Conservation (phyloP, 92 coral and sea anemone genomes). For the Micromussa lordhowensis region DNA sequence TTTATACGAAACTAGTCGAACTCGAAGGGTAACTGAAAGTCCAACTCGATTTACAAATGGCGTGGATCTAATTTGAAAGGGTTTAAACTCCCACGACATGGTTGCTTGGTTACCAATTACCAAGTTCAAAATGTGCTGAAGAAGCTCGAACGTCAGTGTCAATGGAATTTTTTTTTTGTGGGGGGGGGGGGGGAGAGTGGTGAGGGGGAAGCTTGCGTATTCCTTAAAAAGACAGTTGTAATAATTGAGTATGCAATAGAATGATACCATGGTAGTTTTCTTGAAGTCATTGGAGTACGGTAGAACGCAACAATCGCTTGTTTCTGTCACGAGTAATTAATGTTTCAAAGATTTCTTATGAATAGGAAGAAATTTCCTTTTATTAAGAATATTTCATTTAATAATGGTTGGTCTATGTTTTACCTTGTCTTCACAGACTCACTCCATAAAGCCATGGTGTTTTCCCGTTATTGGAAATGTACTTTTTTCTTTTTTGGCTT, state of each 20-base stretch:
- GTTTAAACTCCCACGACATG: not conserved
- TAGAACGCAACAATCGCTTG: not conserved
- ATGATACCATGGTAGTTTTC: no score
- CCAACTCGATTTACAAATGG: not conserved
- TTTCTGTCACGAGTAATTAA: not conserved
- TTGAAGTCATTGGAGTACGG: not conserved
- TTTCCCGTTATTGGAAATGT: not conserved
- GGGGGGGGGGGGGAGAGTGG: no score
- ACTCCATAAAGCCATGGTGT: not conserved
- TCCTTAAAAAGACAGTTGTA: not conserved
- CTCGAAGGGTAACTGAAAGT: not conserved
- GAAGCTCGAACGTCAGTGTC: no score
- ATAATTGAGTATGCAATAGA: no score
- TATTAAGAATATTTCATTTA: not conserved
- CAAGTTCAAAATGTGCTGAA: no score
- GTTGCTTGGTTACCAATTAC: not conserved
- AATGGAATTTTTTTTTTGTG: no score
- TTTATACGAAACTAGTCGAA: no score
- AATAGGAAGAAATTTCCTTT: no score
- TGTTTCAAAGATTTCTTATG: no score
- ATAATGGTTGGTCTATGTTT: not conserved
- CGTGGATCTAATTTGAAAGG: no score
- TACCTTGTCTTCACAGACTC: not conserved
- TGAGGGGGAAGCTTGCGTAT: not conserved
- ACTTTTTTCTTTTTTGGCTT: not conserved